Percentiles rank a stretch among this genome's conserved stretches.
These are phyloP conservation scores for Pithys albifrons DNA, from an alignment of 2,113 vertebrate species.

Conservation along the genomic window DNA sequence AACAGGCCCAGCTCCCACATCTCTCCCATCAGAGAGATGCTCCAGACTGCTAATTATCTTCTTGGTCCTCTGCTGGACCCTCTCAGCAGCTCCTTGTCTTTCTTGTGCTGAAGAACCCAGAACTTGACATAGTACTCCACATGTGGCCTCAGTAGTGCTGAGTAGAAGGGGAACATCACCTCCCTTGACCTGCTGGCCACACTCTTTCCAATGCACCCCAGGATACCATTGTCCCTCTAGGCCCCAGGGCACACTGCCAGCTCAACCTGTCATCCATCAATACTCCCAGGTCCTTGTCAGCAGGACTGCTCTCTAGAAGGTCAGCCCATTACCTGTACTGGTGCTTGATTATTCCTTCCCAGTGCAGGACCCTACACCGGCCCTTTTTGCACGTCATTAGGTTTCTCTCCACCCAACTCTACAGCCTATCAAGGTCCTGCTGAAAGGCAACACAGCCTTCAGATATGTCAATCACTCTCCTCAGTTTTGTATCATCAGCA, in stretches of 20 bases:
- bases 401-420: background rate
- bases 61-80: background rate
- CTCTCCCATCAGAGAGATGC: background rate
- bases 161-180: background rate
- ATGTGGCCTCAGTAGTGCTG: background rate
- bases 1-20: background rate
- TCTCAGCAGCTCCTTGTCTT: background rate
- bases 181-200: background rate
- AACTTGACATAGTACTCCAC: background rate
- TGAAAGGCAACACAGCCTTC: background rate
- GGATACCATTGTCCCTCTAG: background rate
- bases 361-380: background rate
- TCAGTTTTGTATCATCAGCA: too few relatives aligned
- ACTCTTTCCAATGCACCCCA: background rate
- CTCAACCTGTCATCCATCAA: background rate
- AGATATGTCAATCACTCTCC: too few relatives aligned
- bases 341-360: background rate
- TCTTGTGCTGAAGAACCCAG: background rate
- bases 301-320: background rate
- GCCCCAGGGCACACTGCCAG: background rate
- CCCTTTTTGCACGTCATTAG: background rate
- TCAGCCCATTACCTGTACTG: background rate
- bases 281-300: background rate
- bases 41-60: background rate
- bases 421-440: background rate